phyloP scores from a whole-genome alignment of 2,797 vertebrate genomes.

The Smutsia gigantea region DNA sequence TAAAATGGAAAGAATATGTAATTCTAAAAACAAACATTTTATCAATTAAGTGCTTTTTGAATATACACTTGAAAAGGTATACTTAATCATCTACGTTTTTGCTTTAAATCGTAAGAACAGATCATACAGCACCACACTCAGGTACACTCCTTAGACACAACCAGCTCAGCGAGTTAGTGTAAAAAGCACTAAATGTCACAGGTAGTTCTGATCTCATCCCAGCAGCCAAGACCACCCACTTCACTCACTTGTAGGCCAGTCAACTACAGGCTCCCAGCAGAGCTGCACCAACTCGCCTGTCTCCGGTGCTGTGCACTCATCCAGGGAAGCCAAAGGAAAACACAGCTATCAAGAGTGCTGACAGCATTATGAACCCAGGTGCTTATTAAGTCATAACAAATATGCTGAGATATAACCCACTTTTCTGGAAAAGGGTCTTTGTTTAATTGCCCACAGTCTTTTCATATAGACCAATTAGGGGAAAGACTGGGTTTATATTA shows the following conservation, averaged over 20 bases:
- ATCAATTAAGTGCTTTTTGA: background rate
- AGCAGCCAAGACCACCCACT: background rate
- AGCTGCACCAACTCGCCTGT: background rate
- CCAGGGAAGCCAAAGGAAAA: background rate
- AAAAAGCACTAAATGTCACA: background rate
- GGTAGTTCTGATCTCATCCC: background rate
- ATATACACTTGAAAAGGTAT: background rate
- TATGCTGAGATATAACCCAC: background rate
- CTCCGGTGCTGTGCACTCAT: accelerated
- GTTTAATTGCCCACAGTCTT: background rate
- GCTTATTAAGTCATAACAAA: background rate
- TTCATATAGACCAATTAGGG: background rate
- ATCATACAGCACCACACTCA: background rate
- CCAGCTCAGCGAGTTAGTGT: background rate
- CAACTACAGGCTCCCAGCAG: background rate
- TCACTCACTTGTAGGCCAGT: background rate
- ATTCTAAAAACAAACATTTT: slow-evolving; percentile 13
- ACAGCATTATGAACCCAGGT: background rate
- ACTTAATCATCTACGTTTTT: background rate
- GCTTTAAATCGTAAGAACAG: background rate
- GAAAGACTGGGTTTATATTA: background rate
- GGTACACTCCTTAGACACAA: background rate
- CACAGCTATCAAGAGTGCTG: background rate
- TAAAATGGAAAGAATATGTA: background rate
- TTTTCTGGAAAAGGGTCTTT: background rate